These are phyloP conservation scores for Nemotelus pantherinus DNA, from an alignment of 2,888 invertebrate species.

Conservation along the genomic window DNA sequence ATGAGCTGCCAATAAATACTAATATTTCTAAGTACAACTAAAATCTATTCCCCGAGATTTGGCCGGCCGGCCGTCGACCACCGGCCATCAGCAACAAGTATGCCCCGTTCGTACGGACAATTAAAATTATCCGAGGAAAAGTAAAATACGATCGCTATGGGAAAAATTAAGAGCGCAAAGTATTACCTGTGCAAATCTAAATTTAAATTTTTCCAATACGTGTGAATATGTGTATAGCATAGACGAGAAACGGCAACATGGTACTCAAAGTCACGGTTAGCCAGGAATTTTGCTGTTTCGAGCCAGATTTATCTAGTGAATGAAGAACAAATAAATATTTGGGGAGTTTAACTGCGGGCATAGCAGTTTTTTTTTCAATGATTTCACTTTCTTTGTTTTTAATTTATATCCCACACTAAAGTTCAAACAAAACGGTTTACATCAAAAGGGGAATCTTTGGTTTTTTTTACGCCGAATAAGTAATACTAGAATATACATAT, in stretches of 20 bases:
- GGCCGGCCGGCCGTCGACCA: not conserved
- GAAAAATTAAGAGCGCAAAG: constrained; percentile 24
- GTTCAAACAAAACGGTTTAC: no score
- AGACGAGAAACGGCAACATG: constrained; percentile 27
- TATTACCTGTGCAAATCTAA: constrained; percentile 38
- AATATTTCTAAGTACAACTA: not conserved
- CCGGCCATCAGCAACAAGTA: not conserved
- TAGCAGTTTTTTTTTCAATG: no score
- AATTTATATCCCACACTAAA: no score
- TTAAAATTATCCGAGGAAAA: constrained; percentile 2
- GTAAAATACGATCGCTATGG: not conserved
- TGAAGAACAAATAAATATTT: not conserved
- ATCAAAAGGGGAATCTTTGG: no score
- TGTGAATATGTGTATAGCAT: no score
- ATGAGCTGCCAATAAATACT: not conserved
- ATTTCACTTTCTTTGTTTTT: no score
- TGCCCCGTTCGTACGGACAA: not conserved
- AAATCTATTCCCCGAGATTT: not conserved
- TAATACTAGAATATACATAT: no score
- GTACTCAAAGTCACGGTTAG: constrained; percentile 15
- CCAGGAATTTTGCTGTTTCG: not conserved
- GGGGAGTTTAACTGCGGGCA: not conserved
- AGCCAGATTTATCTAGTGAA: not conserved
- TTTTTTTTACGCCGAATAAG: no score
- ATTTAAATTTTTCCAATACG: constrained; percentile 25